Evolutionary conservation across 2,113 vertebrate species (phyloP).

Genomic region (Sialia sialis): DNA sequence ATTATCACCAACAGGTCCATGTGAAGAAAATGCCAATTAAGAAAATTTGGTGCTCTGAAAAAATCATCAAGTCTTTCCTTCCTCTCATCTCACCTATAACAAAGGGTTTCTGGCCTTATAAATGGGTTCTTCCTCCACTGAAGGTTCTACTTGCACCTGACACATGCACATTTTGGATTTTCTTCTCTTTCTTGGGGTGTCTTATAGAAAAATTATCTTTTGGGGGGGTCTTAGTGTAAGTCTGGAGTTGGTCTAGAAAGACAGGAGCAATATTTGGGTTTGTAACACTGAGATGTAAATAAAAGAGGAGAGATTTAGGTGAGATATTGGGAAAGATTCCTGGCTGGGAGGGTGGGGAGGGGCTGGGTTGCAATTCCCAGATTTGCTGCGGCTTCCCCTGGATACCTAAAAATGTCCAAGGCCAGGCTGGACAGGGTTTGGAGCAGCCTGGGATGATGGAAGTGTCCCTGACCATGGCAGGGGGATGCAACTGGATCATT

Average conservation of each 20-base stretch:
- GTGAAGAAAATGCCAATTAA: not conserved
- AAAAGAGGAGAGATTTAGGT: not conserved
- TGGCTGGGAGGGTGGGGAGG: fast-evolving
- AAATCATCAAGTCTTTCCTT: not conserved
- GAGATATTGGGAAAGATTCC: not conserved
- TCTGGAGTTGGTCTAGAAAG: not conserved
- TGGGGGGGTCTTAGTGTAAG: not conserved
- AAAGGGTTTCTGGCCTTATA: not conserved
- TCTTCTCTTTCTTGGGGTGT: not conserved
- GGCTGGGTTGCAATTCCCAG: not conserved
- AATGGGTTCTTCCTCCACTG: fast-evolving
- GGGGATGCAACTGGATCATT: too few relatives aligned
- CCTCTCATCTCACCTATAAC: not conserved
- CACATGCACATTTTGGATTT: not conserved
- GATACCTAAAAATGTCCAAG: not conserved
- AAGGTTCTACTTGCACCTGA: not conserved
- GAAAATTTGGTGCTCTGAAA: not conserved
- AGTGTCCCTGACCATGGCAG: too few relatives aligned
- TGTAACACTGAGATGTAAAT: not conserved
- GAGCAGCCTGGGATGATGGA: fast-evolving
- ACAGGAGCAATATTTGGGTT: not conserved
- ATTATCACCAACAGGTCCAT: not conserved
- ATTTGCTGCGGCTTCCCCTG: not conserved
- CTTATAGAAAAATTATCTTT: not conserved
- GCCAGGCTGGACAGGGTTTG: not conserved